Base-by-base conservation (phyloP, 2,888 invertebrate genomes). In the Drosophila putrida region DNA sequence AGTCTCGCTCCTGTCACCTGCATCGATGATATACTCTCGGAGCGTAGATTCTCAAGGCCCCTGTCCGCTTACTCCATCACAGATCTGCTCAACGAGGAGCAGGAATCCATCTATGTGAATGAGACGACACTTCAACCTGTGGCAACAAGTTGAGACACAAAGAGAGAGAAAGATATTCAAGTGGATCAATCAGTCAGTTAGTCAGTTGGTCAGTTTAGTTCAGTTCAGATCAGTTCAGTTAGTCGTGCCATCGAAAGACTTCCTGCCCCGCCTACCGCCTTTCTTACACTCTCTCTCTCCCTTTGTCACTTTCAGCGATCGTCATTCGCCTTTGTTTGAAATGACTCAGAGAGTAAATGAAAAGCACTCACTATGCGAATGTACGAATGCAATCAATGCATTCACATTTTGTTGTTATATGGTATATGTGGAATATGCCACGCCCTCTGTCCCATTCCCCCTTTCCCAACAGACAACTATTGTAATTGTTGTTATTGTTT, bases 11-110 rank as follows among this genome's bases (percentile, higher is more conserved):
- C 92, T 15, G 90, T 92, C 39, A 91, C 91, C 72, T 88, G 91
- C 51, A 91, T 92, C 65, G 92, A 92, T 65, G 92, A 92, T 28
- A 92, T 92, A 58, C 85, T 92, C 44, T 90, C 90, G 8, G 90
- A 92, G 69, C 90, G 92, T 0, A 71, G 92, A 4, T 87, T 92
- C 65, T 92, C 92, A 0, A 76, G 92, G 0, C 90, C 92, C 0
- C 67, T 92, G 11, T 92, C 92, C 15, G 92, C 92, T 11, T 92
- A 92, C 76, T 92, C 92, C 70, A 92, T 92, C 72, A 91, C 92
- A 49, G 92, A 92, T 83, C 87, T 92, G 68, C 83, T 92, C 36
- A 90, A 90, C 65, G 92, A 91, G 65, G 91, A 91, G 71, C 82
- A 82, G 62, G 90, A 91, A 54, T 44, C 86, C 33, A 61, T 84